Evolutionary conservation across 2,797 vertebrate species (phyloP), one percentile per base, ranked within the genome.

Genomic region (Poeciliopsis paucimaculata): DNA sequence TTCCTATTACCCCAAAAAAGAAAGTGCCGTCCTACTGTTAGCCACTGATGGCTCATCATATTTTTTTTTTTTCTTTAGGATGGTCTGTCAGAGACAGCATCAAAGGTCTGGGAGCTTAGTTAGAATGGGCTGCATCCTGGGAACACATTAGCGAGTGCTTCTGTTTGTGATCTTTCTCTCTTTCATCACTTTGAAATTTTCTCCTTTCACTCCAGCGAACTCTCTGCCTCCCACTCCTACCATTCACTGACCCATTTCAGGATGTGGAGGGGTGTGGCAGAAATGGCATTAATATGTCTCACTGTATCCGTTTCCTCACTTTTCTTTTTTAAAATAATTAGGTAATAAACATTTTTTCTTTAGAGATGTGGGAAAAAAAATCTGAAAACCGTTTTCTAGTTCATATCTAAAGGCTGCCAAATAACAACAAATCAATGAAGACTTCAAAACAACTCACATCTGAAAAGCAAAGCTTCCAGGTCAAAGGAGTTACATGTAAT

Each of bases 61-160:
- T 77, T 72, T 26, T 81, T 51, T 39, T 73, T 39, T 73, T 75
- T 31, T 41, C 84, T 84, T 68, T 80, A 79, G 84, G 85, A 90
- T 88, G 88, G 86, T 89, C 87, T 92, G 91, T 93, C 89, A 90
- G 87, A 88, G 80, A 75, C 87, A 81, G 91, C 92, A 94, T 94
- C 91, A 95, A 94, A 95, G 92, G 91, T 93, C 92, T 71, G 39
- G 84, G 83, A 87, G 88, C 90, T 91, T 92, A 89, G 90, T 87
- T 93, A 87, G 91, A 93, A 92, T 86, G 89, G 43, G 84, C 81
- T 88, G 93, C 89, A 94, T 93, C 90, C 89, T 90, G 92, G 94
- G 93, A 94, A 87, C 91, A 91, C 93, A 95, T 95, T 95, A 95
- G 90, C 73, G 79, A 91, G 82, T 79, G 81, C 77, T 83, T 85